phyloP scores from a whole-genome alignment of 2,797 vertebrate genomes.

The Acipenser oxyrinchus region DNA sequence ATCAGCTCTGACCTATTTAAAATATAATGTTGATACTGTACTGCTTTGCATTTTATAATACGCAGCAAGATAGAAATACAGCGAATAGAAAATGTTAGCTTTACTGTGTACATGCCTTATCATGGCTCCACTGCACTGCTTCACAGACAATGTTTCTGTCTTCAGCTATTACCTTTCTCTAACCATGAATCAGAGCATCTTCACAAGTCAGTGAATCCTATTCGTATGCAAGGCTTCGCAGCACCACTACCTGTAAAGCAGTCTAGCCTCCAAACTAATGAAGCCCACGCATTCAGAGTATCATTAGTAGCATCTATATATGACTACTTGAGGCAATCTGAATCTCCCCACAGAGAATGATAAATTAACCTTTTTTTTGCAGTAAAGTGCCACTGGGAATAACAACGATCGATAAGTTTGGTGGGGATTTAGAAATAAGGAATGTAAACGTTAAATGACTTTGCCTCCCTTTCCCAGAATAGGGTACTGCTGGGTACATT shows the following conservation, averaged over 20 bases:
- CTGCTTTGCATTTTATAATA: too few relatives aligned
- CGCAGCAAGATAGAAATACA: too few relatives aligned
- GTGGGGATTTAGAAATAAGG: too few relatives aligned
- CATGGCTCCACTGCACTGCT: too few relatives aligned
- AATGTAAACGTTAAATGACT: too few relatives aligned
- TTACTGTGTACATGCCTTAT: too few relatives aligned
- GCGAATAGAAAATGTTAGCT: too few relatives aligned
- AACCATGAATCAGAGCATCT: background rate
- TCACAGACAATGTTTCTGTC: background rate
- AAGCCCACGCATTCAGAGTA: constrained; percentile 14
- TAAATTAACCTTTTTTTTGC: constrained; percentile 25
- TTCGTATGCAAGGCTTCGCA: constrained; percentile 3
- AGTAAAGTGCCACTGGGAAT: constrained; percentile 6
- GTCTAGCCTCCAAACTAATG: constrained; percentile 15
- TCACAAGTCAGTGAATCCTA: background rate
- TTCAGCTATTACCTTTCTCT: background rate
- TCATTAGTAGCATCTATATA: constrained; percentile 20
- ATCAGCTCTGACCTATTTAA: too few relatives aligned
- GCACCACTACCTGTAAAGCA: constrained; percentile 11
- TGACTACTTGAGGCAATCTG: constrained; percentile 22
- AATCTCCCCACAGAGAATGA: constrained; percentile 18
- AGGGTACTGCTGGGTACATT: too few relatives aligned
- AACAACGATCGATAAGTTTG: background rate
- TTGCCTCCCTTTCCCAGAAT: too few relatives aligned
- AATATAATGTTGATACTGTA: too few relatives aligned